A percentile compares a stretch with the other conserved stretches of the same genome.
phyloP scores from a whole-genome alignment of 2,113 vertebrate genomes.

The Anhinga anhinga region DNA sequence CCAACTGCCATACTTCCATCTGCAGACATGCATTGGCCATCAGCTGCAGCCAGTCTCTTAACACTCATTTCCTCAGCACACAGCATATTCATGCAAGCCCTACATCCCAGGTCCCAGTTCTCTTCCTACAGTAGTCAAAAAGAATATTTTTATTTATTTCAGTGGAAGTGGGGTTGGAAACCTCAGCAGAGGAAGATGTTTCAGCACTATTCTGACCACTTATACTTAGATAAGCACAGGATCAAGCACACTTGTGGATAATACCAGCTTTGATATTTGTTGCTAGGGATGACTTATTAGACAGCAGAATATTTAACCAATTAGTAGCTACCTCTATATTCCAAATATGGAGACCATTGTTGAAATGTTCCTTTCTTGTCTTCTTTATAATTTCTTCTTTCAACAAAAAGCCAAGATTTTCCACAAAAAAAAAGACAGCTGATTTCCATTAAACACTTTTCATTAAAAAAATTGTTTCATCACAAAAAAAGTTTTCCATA shows the following conservation, averaged over 20 bases:
- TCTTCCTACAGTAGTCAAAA: not conserved
- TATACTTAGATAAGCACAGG: not conserved
- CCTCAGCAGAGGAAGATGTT: not conserved
- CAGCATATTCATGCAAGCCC: not conserved
- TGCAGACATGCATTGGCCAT: not conserved
- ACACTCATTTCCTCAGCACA: not conserved
- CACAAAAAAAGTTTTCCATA: slow-evolving; percentile 1
- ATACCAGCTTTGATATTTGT: not conserved
- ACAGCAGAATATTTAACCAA: not conserved
- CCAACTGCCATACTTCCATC: slow-evolving; percentile 48
- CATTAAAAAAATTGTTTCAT: not conserved
- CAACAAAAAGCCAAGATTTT: not conserved
- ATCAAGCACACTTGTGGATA: not conserved
- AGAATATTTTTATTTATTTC: not conserved
- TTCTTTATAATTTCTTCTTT: not conserved
- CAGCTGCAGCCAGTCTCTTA: not conserved
- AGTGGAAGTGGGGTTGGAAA: not conserved
- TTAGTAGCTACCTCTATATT: not conserved
- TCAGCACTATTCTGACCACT: not conserved
- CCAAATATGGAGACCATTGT: not conserved
- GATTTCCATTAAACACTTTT: slow-evolving; percentile 23
- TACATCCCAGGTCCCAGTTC: not conserved
- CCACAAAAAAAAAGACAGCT: not conserved
- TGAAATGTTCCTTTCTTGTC: not conserved
- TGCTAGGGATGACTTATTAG: not conserved